Evolutionary conservation across 1,140 invertebrate genomes (phyloP).

Genomic region (Drosophila tristis): DNA sequence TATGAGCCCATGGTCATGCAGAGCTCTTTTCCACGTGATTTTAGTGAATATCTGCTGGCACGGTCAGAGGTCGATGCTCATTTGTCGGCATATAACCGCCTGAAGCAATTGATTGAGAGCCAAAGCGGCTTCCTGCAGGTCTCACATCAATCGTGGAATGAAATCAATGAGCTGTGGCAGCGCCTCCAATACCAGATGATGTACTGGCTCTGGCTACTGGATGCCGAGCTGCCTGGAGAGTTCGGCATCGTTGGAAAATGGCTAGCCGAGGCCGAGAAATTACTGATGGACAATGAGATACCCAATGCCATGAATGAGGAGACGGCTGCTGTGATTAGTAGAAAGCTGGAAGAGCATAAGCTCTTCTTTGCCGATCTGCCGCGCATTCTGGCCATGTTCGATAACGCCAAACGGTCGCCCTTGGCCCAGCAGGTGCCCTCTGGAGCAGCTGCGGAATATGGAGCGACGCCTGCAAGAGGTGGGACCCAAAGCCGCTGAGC

Average conservation of each 20-base stretch:
- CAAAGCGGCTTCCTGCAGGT: slow-evolving; percentile 90
- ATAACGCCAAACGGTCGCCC: slow-evolving; percentile 87
- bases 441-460: slow-evolving; percentile 92
- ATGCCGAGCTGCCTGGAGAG: slow-evolving; percentile 92
- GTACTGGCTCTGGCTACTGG: slow-evolving; percentile 93
- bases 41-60: slow-evolving; percentile 89
- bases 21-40: slow-evolving; percentile 87
- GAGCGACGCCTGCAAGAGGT: slow-evolving; percentile 90
- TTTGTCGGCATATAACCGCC: slow-evolving; percentile 88
- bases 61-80: slow-evolving; percentile 90
- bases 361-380: slow-evolving; percentile 94
- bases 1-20: slow-evolving; percentile 86
- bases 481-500: slow-evolving; percentile 89
- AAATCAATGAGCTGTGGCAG: slow-evolving; percentile 91
- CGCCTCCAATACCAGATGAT: slow-evolving; percentile 91
- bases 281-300: slow-evolving; percentile 92
- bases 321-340: slow-evolving; percentile 93
- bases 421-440: slow-evolving; percentile 88
- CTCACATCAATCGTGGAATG: slow-evolving; percentile 91
- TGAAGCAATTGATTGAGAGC: slow-evolving; percentile 90
- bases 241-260: slow-evolving; percentile 94
- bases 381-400: slow-evolving; percentile 90
- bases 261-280: slow-evolving; percentile 93
- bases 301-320: slow-evolving; percentile 93
- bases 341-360: slow-evolving; percentile 95